Base-by-base conservation (phyloP, 2,797 vertebrate genomes). In the Hippocampus kuda region DNA sequence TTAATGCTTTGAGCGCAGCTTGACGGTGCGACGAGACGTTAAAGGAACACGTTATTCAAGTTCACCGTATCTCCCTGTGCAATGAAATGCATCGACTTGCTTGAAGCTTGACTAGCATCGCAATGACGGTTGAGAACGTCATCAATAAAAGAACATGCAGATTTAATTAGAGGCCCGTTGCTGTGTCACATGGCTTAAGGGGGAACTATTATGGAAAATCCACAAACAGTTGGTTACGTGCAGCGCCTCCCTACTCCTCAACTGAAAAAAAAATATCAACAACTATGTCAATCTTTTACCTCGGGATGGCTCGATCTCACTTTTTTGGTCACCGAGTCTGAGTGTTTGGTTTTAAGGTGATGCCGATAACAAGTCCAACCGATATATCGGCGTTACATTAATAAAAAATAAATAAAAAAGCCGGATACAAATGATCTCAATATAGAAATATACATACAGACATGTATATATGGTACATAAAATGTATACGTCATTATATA, bases 41-140 rank as follows among this genome's bases (percentile, higher is more conserved):
- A 80, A 48, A 12, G 69, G 56, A 88, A 86, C 85, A 77, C 69
- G 78, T 70, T 72, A 7, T 42, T 24, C 79, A 64, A 70, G 82
- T 82, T 85, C 48, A 27, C 24, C 42, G 42, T 9, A 65, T 48
- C 24, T 65, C 22, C 42, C 62, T 53, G 16, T 71, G 73, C 69
- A 72, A 82, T 53, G 53, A 13, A 77, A 72, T 76, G 27, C 13
- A 66, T 26, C 56, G 41, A 42, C 61, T 75, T 67, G 75, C 82
- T 84, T 54, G 5, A 76, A 67, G 72, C 69, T 26, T 73, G 63
- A 42, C 75, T 69, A 75, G 68, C 38, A 79, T 78, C 65, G 68
- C 24, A 30, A 51, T 72, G 4, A 15, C 22, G 46, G 41, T 46
- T 62, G 34, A 41, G 9, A 62, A 20, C 3, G 20, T 3, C 34